Conservation (phyloP, 2,888 invertebrate genomes). For the Stenolophus ochropezus region DNA sequence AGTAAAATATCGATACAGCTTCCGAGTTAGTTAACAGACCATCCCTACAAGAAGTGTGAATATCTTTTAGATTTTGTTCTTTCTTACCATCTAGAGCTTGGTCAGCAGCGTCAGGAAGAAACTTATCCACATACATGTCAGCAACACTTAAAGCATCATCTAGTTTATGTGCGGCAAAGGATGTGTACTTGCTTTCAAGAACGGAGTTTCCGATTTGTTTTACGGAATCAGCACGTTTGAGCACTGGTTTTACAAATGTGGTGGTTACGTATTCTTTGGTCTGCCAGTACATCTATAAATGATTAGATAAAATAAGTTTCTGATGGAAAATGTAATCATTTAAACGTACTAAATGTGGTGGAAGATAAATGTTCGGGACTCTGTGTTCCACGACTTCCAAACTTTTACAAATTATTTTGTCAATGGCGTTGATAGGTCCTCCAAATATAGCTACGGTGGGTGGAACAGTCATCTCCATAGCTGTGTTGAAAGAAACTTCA, state of each 20-base stretch:
- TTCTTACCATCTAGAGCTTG: slow-evolving; percentile 79
- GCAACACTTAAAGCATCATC: slow-evolving; percentile 86
- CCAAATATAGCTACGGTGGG: slow-evolving; percentile 81
- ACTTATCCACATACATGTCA: slow-evolving; percentile 88
- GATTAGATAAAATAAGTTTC: slow-evolving; percentile 29
- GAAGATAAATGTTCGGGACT: slow-evolving; percentile 87
- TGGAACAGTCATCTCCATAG: slow-evolving; percentile 84
- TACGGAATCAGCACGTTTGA: slow-evolving; percentile 88
- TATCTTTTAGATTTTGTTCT: background rate
- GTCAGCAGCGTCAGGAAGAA: slow-evolving; percentile 82
- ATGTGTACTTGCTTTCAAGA: slow-evolving; percentile 82
- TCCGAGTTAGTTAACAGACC: too few species aligned
- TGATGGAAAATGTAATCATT: background rate
- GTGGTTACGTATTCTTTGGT: slow-evolving; percentile 85
- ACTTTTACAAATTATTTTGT: slow-evolving; percentile 86
- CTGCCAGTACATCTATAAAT: slow-evolving; percentile 83
- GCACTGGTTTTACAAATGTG: slow-evolving; percentile 80
- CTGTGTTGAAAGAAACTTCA: slow-evolving; percentile 83
- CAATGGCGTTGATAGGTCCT: slow-evolving; percentile 82
- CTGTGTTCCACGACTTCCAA: slow-evolving; percentile 89
- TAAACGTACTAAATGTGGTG: slow-evolving; percentile 80
- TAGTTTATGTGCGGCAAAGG: slow-evolving; percentile 83
- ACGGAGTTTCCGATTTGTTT: slow-evolving; percentile 84
- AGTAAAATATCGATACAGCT: too few species aligned
- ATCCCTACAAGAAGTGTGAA: background rate